Percentiles rank a stretch among this genome's conserved stretches.
These are phyloP conservation scores for Nanorana parkeri DNA, from an alignment of 2,113 vertebrate species.

Conservation along the genomic window DNA sequence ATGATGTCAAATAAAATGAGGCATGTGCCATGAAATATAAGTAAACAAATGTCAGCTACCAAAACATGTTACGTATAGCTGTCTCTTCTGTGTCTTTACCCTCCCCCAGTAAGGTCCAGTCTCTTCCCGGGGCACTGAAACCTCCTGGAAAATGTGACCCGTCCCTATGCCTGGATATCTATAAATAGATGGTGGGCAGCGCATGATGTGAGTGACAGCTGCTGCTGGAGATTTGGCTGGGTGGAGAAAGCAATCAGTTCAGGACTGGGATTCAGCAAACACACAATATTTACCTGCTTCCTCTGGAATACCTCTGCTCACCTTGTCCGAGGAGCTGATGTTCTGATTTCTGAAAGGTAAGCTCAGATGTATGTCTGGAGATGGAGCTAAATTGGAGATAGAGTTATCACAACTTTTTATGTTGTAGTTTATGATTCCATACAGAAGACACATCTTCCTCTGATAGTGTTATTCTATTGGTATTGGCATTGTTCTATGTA, in stretches of 20 bases:
- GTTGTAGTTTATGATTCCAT: too few species aligned
- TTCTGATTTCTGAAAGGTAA: conserved; percentile 41
- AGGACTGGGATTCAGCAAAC: conserved; percentile 38
- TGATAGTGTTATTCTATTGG: too few species aligned
- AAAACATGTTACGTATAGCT: conserved; percentile 52
- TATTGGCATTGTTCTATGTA: too few species aligned
- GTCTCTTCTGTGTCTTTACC: conserved; percentile 32
- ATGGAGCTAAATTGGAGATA: too few species aligned
- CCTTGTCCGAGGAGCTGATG: conserved; percentile 42
- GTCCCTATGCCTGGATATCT: conserved; percentile 39
- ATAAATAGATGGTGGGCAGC: conserved; percentile 55
- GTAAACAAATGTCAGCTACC: conserved; percentile 54
- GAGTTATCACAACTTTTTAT: too few species aligned
- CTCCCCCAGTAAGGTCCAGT: conserved; percentile 47
- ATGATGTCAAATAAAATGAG: background rate
- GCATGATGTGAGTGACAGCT: conserved; percentile 52
- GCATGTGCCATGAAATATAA: conserved; percentile 6
- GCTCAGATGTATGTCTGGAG: background rate
- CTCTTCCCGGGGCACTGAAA: conserved; percentile 35
- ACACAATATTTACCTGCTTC: conserved; percentile 53
- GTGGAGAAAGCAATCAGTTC: conserved; percentile 44
- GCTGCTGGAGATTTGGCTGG: conserved; percentile 49
- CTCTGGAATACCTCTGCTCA: conserved; percentile 48
- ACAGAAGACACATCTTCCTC: background rate
- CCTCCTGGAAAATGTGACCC: conserved; percentile 56